A percentile compares a stretch with the other conserved stretches of the same genome.
Conservation (phyloP, 1,140 invertebrate genomes). For the Drosophila kepulauana region DNA sequence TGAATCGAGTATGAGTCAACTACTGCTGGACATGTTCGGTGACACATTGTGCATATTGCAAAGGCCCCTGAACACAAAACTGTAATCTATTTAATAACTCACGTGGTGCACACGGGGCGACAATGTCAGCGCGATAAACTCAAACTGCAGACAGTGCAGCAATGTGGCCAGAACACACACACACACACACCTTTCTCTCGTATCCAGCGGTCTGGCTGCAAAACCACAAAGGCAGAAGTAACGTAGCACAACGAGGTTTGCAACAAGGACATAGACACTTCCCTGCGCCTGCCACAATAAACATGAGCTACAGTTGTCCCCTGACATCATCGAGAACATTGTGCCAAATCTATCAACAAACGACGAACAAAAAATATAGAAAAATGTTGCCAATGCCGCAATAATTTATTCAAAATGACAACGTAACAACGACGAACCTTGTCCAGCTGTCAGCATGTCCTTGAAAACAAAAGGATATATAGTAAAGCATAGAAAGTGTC, state of each 20-base stretch:
- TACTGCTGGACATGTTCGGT: constrained; percentile 45
- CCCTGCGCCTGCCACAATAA: background rate
- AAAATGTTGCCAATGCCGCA: constrained; percentile 24
- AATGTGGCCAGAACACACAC: background rate
- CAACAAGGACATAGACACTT: background rate
- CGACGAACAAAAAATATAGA: too few species aligned
- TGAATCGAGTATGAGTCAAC: constrained; percentile 7
- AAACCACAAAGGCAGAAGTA: constrained; percentile 25
- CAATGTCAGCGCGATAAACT: constrained; percentile 63
- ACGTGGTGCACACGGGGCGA: constrained; percentile 55
- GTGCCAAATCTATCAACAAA: constrained; percentile 49
- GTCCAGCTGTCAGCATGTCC: constrained; percentile 1
- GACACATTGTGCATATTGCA: constrained; percentile 54
- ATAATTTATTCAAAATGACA: constrained; percentile 34
- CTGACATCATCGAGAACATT: constrained; percentile 35
- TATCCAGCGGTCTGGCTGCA: too few species aligned
- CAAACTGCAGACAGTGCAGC: constrained; percentile 24
- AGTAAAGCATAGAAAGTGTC: background rate
- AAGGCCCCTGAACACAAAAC: constrained; percentile 60
- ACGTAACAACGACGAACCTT: background rate
- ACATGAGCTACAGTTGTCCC: constrained; percentile 2
- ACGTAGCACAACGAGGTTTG: constrained; percentile 13
- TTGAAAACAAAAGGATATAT: constrained; percentile 1
- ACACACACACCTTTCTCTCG: background rate
- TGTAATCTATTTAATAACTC: constrained; percentile 81